These are phyloP conservation scores for Microcebus murinus DNA, from an alignment of 2,113 vertebrate genomes.

Conservation along the genomic window DNA sequence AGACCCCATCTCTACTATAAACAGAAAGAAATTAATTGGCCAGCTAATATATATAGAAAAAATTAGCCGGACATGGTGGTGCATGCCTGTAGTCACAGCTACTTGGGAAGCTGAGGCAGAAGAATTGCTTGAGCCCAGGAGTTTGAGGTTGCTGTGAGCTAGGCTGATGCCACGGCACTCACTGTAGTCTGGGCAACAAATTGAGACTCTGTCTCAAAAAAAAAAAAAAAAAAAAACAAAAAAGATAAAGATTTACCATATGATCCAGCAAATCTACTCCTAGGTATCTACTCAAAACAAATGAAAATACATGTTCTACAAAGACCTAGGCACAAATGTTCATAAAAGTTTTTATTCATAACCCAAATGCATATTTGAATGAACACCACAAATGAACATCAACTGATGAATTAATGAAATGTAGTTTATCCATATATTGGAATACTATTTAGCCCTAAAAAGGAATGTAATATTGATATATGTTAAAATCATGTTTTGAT, in stretches of 20 bases:
- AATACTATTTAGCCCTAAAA: conserved; percentile 19
- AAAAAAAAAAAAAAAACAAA: background rate
- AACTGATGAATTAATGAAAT: conserved; percentile 47
- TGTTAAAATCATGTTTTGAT: background rate
- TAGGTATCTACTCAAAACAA: conserved; percentile 7
- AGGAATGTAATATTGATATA: background rate
- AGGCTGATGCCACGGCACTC: too few species aligned
- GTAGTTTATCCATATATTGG: background rate
- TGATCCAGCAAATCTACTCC: conserved; percentile 3
- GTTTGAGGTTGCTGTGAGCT: too few species aligned
- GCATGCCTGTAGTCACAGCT: too few species aligned
- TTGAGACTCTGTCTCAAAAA: too few species aligned
- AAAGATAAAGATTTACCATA: conserved; percentile 16
- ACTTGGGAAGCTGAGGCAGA: too few species aligned
- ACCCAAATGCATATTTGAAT: background rate
- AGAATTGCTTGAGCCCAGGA: too few species aligned
- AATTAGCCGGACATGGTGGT: too few species aligned
- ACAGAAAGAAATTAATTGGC: too few species aligned
- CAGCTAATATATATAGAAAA: too few species aligned
- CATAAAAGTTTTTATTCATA: background rate
- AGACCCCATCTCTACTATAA: too few species aligned
- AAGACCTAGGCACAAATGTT: conserved; percentile 12
- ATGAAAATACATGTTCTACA: conserved; percentile 24
- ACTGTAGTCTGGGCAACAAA: too few species aligned
- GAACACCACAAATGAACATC: background rate